Evolutionary conservation across 2,797 vertebrate species (phyloP).

Genomic region (Poliocrania exsul): DNA sequence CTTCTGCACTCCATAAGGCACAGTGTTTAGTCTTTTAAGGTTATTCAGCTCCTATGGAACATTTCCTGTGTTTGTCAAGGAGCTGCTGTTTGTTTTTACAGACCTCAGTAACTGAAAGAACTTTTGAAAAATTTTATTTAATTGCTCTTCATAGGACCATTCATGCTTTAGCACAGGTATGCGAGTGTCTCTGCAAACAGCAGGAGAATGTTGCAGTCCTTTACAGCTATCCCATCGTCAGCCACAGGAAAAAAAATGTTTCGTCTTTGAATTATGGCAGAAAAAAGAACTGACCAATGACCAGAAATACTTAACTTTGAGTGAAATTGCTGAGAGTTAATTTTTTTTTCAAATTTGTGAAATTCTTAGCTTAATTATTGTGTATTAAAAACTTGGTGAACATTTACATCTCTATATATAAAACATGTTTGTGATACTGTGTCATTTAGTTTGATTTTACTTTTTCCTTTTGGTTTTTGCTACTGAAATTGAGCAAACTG

Average conservation of each 20-base stretch:
- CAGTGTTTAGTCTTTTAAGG: background rate
- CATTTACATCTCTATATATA: background rate
- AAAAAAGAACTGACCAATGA: background rate
- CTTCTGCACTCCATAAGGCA: background rate
- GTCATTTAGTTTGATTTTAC: background rate
- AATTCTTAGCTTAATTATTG: background rate
- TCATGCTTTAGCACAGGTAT: fast-evolving
- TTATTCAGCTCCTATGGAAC: background rate
- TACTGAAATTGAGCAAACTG: background rate
- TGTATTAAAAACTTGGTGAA: background rate
- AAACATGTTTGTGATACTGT: background rate
- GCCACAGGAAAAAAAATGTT: background rate
- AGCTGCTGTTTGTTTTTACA: background rate
- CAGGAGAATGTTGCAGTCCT: background rate
- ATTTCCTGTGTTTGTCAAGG: background rate
- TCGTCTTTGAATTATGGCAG: background rate
- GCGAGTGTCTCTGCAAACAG: background rate
- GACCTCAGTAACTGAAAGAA: background rate
- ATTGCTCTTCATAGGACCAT: background rate
- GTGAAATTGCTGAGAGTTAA: background rate
- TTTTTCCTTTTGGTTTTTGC: background rate
- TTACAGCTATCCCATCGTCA: background rate
- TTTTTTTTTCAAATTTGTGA: background rate
- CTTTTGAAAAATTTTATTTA: background rate
- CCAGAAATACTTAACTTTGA: background rate